These are phyloP conservation scores for pig (Sus scrofa) DNA, from an alignment of 2,113 vertebrate genomes.

Conservation along the genomic window T2T-Sscrofa CM000818.6:130017001-130017500, in stretches of 20 bases:
- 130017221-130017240: constrained; percentile 66
- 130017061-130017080: neutral
- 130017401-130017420: neutral
- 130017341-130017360: constrained; percentile 75
- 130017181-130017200: neutral
- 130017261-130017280: constrained; percentile 63
- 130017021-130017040: neutral
- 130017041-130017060: neutral
- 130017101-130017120: constrained; percentile 38
- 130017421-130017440: constrained; percentile 68
- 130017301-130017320: constrained; percentile 77
- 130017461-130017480: constrained; percentile 74
- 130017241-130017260: constrained; percentile 61
- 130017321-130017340: constrained; percentile 69
- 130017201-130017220: neutral
- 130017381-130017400: constrained; percentile 47
- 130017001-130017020: constrained; percentile 81
- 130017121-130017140: constrained; percentile 7
- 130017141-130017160: accelerated
- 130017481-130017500: constrained; percentile 88
- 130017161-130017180: neutral
- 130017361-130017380: constrained; percentile 67
- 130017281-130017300: constrained; percentile 76
- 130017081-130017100: neutral
- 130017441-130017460: constrained; percentile 74